Evolutionary conservation across 2,797 vertebrate species (phyloP).

Genomic region (Hozukius guyotensis): DNA sequence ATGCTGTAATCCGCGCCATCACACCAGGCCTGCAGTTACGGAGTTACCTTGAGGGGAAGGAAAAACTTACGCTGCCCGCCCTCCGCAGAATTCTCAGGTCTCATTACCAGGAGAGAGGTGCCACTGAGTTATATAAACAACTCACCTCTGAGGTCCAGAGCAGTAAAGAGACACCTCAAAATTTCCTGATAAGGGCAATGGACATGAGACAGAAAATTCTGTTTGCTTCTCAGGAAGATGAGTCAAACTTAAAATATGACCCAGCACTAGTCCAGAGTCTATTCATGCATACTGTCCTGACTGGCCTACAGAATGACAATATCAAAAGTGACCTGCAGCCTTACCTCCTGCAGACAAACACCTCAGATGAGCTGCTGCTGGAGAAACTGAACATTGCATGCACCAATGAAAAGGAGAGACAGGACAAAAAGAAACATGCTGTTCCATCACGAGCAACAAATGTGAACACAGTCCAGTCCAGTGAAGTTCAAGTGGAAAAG

Average conservation of each 20-base stretch:
- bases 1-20: background rate
- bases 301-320: slow-evolving; percentile 15
- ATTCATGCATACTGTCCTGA: slow-evolving; percentile 27
- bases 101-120: slow-evolving; percentile 8
- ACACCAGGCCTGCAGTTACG: background rate
- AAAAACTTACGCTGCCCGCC: background rate
- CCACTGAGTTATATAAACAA: slow-evolving; percentile 18
- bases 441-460: background rate
- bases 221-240: background rate
- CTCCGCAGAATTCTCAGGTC: background rate
- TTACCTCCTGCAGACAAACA: background rate
- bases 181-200: background rate
- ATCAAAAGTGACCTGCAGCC: slow-evolving; percentile 29
- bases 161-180: background rate
- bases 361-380: background rate
- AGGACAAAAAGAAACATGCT: slow-evolving; percentile 9
- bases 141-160: background rate
- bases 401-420: background rate
- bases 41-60: background rate
- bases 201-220: background rate
- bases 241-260: slow-evolving; percentile 1
- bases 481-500: background rate
- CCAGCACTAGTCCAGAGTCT: slow-evolving; percentile 20
- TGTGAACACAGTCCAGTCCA: background rate
- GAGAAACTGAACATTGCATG: slow-evolving; percentile 4